phyloP scores from a whole-genome alignment of 1,140 invertebrate genomes.

The Lepidurus packardi region DNA sequence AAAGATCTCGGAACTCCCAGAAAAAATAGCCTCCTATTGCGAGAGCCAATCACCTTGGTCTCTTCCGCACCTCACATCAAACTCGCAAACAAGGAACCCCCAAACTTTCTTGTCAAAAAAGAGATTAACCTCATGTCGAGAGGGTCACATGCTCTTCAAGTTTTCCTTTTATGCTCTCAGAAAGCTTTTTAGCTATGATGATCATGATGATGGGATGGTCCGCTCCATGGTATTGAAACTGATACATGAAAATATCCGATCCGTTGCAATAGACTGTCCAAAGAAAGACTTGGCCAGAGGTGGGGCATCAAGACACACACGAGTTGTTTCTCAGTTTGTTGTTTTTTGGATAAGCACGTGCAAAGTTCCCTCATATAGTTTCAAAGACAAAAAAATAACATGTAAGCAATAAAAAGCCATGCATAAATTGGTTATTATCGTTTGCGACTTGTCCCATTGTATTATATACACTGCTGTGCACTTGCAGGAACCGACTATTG shows the following conservation, averaged over 20 bases:
- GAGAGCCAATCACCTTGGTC: slow-evolving; percentile 9
- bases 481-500: no score
- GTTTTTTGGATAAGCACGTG: no score
- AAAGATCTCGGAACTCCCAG: neutral
- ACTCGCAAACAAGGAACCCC: slow-evolving; percentile 12
- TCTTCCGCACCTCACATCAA: neutral
- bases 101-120: slow-evolving; percentile 11
- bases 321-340: no score
- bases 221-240: neutral
- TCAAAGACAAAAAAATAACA: no score
- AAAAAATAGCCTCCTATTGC: slow-evolving; percentile 6
- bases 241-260: neutral
- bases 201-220: slow-evolving; percentile 1
- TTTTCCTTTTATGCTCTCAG: slow-evolving; percentile 1
- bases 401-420: no score
- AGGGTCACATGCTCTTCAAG: neutral
- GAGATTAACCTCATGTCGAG: slow-evolving; percentile 21
- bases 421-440: no score
- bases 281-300: neutral
- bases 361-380: no score
- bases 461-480: no score
- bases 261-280: neutral
- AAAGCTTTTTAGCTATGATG: neutral
- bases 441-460: no score
- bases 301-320: neutral